phyloP scores from a whole-genome alignment of 2,797 vertebrate genomes.

The Myotis vivesi region DNA sequence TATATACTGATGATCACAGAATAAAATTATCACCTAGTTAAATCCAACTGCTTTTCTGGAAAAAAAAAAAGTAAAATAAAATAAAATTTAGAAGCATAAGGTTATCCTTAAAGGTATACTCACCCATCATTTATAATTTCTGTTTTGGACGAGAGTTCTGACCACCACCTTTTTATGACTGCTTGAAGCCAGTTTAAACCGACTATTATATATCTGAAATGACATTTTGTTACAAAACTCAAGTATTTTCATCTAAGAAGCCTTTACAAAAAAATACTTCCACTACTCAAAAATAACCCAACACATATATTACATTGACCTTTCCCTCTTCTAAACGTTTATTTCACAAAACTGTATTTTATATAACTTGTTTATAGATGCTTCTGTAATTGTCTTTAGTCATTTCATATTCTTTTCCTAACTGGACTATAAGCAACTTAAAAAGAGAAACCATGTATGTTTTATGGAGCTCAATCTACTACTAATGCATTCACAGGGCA shows the following conservation, averaged over 20 bases:
- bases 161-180: constrained; percentile 93
- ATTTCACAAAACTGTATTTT: constrained; percentile 25
- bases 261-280: not conserved
- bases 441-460: not conserved
- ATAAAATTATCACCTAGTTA: constrained; percentile 19
- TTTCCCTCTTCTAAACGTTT: not conserved
- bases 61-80: not conserved
- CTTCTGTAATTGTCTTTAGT: constrained; percentile 32
- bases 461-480: not conserved
- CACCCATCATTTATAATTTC: constrained; percentile 89
- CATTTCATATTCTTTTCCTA: constrained; percentile 48
- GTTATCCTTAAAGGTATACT: constrained; percentile 73
- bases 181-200: constrained; percentile 93
- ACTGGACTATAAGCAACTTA: not conserved
- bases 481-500: not conserved
- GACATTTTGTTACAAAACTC: constrained; percentile 67
- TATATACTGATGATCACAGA: not conserved
- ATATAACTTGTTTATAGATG: constrained; percentile 28
- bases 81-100: not conserved
- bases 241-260: constrained; percentile 51
- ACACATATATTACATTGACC: not conserved
- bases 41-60: not conserved
- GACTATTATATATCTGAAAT: constrained; percentile 90
- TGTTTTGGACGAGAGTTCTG: constrained; percentile 87
- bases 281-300: not conserved